Percentiles rank a stretch among this genome's conserved stretches.
phyloP scores from a whole-genome alignment of 2,888 invertebrate species.

The Syrphus vitripennis region DNA sequence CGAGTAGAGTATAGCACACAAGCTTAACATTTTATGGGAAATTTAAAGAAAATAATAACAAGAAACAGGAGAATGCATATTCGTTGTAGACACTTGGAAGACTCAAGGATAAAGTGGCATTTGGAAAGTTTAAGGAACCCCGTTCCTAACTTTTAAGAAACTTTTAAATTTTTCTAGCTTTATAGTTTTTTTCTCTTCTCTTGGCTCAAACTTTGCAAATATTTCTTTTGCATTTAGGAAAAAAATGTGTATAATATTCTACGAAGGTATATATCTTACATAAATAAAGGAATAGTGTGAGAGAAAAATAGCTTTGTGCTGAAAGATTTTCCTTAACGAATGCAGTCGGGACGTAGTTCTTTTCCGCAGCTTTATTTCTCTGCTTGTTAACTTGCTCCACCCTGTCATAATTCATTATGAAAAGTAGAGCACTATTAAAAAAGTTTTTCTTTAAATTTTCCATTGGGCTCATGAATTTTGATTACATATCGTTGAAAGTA shows the following conservation, averaged over 20 bases:
- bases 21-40: slow-evolving; percentile 49
- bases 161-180: slow-evolving; percentile 67
- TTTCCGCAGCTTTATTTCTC: slow-evolving; percentile 58
- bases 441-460: slow-evolving; percentile 61
- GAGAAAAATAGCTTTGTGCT: slow-evolving; percentile 60
- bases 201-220: slow-evolving; percentile 63
- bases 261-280: slow-evolving; percentile 34
- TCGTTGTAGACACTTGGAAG: slow-evolving; percentile 64
- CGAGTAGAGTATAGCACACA: slow-evolving; percentile 24
- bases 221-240: slow-evolving; percentile 63
- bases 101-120: slow-evolving; percentile 68
- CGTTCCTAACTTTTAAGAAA: slow-evolving; percentile 61
- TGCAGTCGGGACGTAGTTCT: slow-evolving; percentile 60
- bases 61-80: slow-evolving; percentile 60
- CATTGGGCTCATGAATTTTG: slow-evolving; percentile 65
- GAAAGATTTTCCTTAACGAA: slow-evolving; percentile 51
- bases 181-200: slow-evolving; percentile 50
- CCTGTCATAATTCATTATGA: slow-evolving; percentile 67
- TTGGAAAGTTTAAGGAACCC: slow-evolving; percentile 65
- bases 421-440: slow-evolving; percentile 67
- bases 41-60: slow-evolving; percentile 68
- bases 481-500: slow-evolving; percentile 60
- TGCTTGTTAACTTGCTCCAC: slow-evolving; percentile 61
- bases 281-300: slow-evolving; percentile 55
- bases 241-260: slow-evolving; percentile 28